Conservation (phyloP, 2,888 invertebrate species). For the Seira musarum region DNA sequence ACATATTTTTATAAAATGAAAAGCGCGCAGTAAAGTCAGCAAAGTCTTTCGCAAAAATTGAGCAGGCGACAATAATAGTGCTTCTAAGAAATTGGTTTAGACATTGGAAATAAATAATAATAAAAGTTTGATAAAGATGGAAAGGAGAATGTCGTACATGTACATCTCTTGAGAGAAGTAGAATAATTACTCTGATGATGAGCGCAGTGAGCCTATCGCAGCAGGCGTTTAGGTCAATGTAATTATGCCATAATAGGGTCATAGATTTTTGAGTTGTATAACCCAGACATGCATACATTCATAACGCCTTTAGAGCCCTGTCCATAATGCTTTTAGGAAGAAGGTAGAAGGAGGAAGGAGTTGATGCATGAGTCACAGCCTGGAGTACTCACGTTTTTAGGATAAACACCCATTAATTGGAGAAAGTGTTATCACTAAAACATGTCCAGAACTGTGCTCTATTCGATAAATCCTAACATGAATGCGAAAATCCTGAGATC, state of each 20-base stretch:
- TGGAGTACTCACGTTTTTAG: constrained; percentile 22
- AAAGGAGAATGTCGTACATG: constrained; percentile 40
- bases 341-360: constrained; percentile 21
- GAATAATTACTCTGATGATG: constrained; percentile 32
- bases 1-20: constrained; percentile 14
- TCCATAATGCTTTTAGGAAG: constrained; percentile 23
- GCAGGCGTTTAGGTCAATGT: constrained; percentile 52
- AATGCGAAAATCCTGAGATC: constrained; percentile 27
- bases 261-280: constrained; percentile 37
- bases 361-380: constrained; percentile 24
- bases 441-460: constrained; percentile 30
- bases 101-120: not conserved
- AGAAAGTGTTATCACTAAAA: constrained; percentile 48
- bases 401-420: constrained; percentile 42
- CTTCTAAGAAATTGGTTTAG: not conserved
- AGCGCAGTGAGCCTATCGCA: constrained; percentile 18
- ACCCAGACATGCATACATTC: constrained; percentile 56
- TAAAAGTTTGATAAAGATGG: constrained; percentile 18
- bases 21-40: constrained; percentile 31
- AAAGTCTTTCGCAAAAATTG: not conserved
- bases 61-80: constrained; percentile 3
- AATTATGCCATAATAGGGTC: constrained; percentile 48
- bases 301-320: constrained; percentile 40
- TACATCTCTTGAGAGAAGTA: constrained; percentile 38
- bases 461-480: not conserved